Percentiles rank a stretch among this genome's conserved stretches.
Conservation (phyloP, 2,888 invertebrate genomes). For the Steinernema scapterisci region DNA sequence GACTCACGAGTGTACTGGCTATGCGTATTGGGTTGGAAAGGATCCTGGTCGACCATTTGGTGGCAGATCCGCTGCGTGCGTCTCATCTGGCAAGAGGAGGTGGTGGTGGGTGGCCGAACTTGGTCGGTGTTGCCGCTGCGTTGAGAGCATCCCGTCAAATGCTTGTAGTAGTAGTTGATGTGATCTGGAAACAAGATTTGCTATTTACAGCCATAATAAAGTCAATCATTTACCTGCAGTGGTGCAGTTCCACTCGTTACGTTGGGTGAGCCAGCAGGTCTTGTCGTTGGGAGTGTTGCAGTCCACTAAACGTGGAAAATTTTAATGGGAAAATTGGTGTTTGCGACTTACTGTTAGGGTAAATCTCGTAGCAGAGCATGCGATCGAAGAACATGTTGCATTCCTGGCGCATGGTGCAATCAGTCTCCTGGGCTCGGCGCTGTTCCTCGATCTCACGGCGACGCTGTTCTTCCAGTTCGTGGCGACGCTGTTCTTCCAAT, state of each 20-base stretch:
- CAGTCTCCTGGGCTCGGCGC: too few species aligned
- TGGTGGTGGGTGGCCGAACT: neutral
- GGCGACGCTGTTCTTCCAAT: too few species aligned
- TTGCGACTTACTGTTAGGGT: neutral
- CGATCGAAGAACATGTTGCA: constrained; percentile 7
- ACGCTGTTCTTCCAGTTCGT: too few species aligned
- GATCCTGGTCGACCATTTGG: neutral
- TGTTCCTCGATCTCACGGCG: too few species aligned
- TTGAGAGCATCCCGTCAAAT: constrained; percentile 1
- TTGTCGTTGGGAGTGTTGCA: neutral
- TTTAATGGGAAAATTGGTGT: neutral
- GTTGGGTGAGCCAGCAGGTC: constrained; percentile 14
- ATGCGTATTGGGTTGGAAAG: neutral
- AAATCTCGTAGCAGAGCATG: neutral
- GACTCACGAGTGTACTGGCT: neutral
- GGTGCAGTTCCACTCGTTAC: constrained; percentile 14
- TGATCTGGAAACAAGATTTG: neutral
- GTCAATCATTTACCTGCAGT: neutral
- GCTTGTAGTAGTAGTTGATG: neutral
- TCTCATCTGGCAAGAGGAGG: too few species aligned
- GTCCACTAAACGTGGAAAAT: neutral
- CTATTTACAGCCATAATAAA: neutral
- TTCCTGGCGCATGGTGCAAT: neutral
- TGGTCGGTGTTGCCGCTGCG: neutral
- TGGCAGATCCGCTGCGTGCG: neutral